Conservation (phyloP, 2,888 invertebrate genomes). For the Biston stratarius region DNA sequence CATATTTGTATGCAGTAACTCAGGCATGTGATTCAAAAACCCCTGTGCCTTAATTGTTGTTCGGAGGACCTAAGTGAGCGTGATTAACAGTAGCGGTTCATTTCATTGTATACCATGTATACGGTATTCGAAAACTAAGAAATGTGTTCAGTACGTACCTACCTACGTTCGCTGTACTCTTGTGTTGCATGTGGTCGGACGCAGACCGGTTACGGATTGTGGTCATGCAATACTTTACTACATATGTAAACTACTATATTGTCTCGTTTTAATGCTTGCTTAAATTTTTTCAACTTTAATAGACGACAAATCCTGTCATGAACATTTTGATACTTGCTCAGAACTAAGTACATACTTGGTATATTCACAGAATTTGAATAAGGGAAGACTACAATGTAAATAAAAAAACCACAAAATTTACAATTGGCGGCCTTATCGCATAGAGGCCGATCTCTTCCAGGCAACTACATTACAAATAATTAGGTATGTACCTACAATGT, state of each 20-base stretch:
- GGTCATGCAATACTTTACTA: conserved; percentile 60
- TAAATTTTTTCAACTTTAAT: neutral
- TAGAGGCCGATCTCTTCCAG: too few species aligned
- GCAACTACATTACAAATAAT: too few species aligned
- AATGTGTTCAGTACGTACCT: conserved; percentile 10
- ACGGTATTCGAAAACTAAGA: conserved; percentile 44
- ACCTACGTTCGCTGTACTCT: conserved; percentile 40
- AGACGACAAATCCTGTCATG: too few species aligned
- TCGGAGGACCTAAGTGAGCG: conserved; percentile 32
- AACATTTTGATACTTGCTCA: too few species aligned
- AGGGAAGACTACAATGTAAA: too few species aligned
- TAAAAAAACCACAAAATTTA: too few species aligned
- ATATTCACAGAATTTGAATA: too few species aligned
- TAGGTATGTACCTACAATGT: too few species aligned
- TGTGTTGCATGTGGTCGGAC: conserved; percentile 42
- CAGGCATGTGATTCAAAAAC: too few species aligned
- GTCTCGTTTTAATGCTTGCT: conserved; percentile 14
- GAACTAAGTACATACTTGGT: too few species aligned
- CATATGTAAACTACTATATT: conserved; percentile 27
- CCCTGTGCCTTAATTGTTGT: conserved; percentile 16
- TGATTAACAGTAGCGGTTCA: conserved; percentile 46
- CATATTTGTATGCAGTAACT: too few species aligned
- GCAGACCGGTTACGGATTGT: conserved; percentile 68
- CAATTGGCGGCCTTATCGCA: too few species aligned
- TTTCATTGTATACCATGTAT: conserved; percentile 47